Evolutionary conservation across 2,888 invertebrate genomes (phyloP).

Genomic region (Amblyjoppa proteus): DNA sequence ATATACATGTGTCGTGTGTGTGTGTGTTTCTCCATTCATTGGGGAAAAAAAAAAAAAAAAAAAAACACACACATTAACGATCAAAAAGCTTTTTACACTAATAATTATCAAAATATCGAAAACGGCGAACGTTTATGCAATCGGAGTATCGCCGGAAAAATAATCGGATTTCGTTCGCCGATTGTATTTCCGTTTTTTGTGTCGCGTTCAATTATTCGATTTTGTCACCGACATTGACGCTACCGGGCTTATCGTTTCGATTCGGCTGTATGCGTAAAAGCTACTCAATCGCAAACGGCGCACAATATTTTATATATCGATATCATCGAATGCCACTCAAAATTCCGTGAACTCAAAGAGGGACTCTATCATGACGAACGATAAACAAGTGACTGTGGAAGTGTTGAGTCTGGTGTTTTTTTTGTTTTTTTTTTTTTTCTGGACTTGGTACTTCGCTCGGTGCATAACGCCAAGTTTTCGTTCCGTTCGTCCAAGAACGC

Average conservation of each 20-base stretch:
- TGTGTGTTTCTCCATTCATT: conserved; percentile 18
- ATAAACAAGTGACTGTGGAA: not conserved
- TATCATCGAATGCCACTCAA: conserved; percentile 19
- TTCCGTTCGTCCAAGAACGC: not conserved
- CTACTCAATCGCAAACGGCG: not conserved
- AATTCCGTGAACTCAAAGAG: conserved; percentile 12
- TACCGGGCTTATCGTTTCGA: conserved; percentile 15
- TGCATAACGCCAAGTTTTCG: not conserved
- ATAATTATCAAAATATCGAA: not conserved
- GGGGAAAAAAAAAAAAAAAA: conserved; percentile 4
- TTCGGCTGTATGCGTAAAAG: not conserved
- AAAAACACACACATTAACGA: not conserved
- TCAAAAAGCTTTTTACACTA: not conserved
- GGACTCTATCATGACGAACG: not conserved
- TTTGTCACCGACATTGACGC: not conserved
- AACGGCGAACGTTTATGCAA: not conserved
- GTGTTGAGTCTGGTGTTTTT: conserved; percentile 15
- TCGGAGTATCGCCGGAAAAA: not conserved
- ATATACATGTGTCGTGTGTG: conserved; percentile 7
- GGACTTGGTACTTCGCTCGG: conserved; percentile 40
- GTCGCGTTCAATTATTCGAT: not conserved
- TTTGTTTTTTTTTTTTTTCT: not conserved
- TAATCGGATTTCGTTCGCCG: not conserved
- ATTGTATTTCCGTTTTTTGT: not conserved
- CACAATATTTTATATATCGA: conserved; percentile 15